These are phyloP conservation scores for Yponomeuta malinellus DNA, from an alignment of 2,888 invertebrate genomes.

Conservation along the genomic window DNA sequence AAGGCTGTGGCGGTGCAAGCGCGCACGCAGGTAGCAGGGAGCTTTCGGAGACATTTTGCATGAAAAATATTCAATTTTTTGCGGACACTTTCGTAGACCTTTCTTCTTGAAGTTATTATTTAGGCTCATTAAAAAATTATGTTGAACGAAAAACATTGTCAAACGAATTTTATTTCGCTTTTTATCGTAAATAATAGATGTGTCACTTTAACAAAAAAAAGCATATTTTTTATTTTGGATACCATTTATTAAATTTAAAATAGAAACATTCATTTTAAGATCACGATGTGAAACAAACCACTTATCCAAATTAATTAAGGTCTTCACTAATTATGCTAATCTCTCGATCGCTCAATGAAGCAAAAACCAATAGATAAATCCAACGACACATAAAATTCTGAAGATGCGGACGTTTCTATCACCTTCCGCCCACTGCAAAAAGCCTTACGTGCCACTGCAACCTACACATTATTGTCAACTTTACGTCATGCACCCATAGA, in stretches of 20 bases:
- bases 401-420: constrained; percentile 8
- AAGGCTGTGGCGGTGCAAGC: constrained; percentile 10
- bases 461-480: background rate
- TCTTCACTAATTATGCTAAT: background rate
- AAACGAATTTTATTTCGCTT: too few relatives aligned
- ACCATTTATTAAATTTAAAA: too few relatives aligned
- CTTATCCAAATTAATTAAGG: background rate
- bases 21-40: constrained; percentile 7
- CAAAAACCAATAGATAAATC: constrained; percentile 7
- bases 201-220: too few relatives aligned
- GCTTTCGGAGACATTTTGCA: constrained; percentile 1
- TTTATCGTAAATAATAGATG: too few relatives aligned
- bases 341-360: background rate
- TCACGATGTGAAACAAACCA: background rate
- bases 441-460: background rate
- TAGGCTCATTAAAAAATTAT: too few relatives aligned
- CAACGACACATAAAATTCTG: background rate
- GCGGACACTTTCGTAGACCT: background rate
- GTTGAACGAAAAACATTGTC: too few relatives aligned
- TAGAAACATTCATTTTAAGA: background rate
- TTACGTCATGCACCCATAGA: background rate
- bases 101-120: too few relatives aligned
- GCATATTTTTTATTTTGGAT: background rate
- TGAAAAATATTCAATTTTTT: background rate
- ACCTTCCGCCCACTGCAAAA: background rate